Base-by-base conservation (phyloP, 2,888 invertebrate genomes). In the Onchidella celtica region DNA sequence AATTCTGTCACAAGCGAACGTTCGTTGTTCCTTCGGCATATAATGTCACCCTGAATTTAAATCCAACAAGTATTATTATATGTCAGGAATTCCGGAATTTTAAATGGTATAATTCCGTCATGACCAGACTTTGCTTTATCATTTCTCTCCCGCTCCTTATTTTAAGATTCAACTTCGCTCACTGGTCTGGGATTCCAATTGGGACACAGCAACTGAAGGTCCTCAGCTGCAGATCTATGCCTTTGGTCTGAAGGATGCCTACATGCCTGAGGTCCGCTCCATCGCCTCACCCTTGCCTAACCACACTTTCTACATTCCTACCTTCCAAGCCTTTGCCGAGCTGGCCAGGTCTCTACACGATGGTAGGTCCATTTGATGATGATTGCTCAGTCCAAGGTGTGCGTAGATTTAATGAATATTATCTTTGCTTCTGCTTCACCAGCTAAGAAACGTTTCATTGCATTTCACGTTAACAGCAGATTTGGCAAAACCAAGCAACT, bases 211-310 rank as follows among this genome's bases (percentile, higher is more conserved):
- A 4, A 40, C 32, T n/a, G 61, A 77, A 21, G 89, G 89, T 65
- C 89, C 88, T 24, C 89, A 89, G 85, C 82, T 89, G 32, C 88
- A 89, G 79, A 85, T 89, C 14, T 89, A 84, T 69, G 85, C 87
- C 27, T 87, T 89, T 68, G 89, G 89, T 17, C 82, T 89, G 29
- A 82, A 86, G 72, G 79, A 87, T 47, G 87, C 88, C 21, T 77
- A 86, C 74, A 68, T 85, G 66, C 73, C 84, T 11, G 89, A 89
- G 77, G 76, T 89, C 24, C 68, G 83, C 21, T 84, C 87, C 14
- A 84, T 89, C 61, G 87, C 88, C 11, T 86, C 85, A 2, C 80
- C 76, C 3, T 83, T 86, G 11, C 84, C 84, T 14, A 85, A 87
- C 68, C 89, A 89, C 69, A 86, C 86, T 2, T 89, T 86, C 76